A percentile compares a stretch with the other conserved stretches of the same genome.
Conservation (phyloP, 2,888 invertebrate genomes). For the Oscheius onirici region DNA sequence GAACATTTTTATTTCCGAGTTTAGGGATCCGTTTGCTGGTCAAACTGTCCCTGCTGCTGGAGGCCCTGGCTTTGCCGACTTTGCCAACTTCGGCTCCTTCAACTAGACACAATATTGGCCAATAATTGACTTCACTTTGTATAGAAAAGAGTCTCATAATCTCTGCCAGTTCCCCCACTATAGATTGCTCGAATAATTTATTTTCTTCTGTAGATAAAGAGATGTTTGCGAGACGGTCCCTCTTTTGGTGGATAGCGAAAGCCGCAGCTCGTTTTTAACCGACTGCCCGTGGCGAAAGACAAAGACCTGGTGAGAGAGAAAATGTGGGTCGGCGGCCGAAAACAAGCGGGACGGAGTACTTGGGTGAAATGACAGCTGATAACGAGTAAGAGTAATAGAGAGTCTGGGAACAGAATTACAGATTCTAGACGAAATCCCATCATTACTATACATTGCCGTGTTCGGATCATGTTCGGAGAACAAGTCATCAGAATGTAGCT, state of each 20-base stretch:
- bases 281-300: constrained; percentile 2
- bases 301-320: constrained; percentile 21
- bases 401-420: too few relatives aligned
- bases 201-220: constrained; percentile 13
- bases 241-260: too few relatives aligned
- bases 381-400: background rate
- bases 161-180: background rate
- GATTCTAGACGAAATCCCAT: too few relatives aligned
- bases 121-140: background rate
- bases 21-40: constrained; percentile 47
- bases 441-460: too few relatives aligned
- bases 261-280: constrained; percentile 27
- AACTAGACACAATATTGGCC: background rate
- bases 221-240: background rate
- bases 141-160: background rate
- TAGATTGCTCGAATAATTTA: constrained; percentile 22
- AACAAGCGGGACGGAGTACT: background rate
- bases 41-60: constrained; percentile 24
- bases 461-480: too few relatives aligned
- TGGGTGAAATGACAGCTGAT: background rate
- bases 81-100: constrained; percentile 42
- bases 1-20: background rate
- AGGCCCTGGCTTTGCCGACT: constrained; percentile 58
- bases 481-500: too few relatives aligned
- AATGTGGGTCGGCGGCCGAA: constrained; percentile 24